A percentile compares a stretch with the other conserved stretches of the same genome.
Evolutionary conservation across 2,888 invertebrate genomes (phyloP).

Genomic region (Nebria salina): DNA sequence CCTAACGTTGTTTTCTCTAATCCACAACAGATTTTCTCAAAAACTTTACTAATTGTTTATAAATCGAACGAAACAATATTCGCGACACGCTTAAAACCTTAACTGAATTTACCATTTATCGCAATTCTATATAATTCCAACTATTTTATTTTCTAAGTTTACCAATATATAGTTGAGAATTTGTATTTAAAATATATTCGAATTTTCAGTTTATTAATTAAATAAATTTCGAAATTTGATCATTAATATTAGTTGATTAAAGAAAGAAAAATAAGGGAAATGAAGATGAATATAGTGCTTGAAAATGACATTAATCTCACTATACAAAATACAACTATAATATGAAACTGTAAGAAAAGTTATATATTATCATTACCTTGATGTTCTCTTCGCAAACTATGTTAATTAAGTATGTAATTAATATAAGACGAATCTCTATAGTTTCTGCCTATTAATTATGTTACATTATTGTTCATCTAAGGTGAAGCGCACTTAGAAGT

Average conservation of each 20-base stretch:
- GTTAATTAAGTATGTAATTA: slow-evolving; percentile 39
- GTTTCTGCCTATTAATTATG: slow-evolving; percentile 35
- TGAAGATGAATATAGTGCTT: neutral
- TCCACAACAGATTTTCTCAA: neutral
- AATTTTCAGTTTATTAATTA: neutral
- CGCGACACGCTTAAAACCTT: neutral
- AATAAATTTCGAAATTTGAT: neutral
- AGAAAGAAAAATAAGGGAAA: neutral
- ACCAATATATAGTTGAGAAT: too few species aligned
- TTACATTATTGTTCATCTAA: slow-evolving; percentile 5
- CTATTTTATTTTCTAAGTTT: too few species aligned
- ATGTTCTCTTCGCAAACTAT: slow-evolving; percentile 19
- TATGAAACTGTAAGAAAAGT: slow-evolving; percentile 9
- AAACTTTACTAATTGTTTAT: neutral
- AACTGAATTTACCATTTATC: too few species aligned
- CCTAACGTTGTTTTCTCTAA: neutral
- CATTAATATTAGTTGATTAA: neutral
- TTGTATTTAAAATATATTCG: too few species aligned
- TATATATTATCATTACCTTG: neutral
- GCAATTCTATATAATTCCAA: too few species aligned
- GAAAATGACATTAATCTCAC: neutral
- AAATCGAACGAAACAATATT: neutral
- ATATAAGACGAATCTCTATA: slow-evolving; percentile 42
- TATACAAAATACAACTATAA: neutral
- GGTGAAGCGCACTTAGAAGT: neutral